Conservation (phyloP, 1,140 invertebrate genomes). For the Dreissena polymorpha region DNA sequence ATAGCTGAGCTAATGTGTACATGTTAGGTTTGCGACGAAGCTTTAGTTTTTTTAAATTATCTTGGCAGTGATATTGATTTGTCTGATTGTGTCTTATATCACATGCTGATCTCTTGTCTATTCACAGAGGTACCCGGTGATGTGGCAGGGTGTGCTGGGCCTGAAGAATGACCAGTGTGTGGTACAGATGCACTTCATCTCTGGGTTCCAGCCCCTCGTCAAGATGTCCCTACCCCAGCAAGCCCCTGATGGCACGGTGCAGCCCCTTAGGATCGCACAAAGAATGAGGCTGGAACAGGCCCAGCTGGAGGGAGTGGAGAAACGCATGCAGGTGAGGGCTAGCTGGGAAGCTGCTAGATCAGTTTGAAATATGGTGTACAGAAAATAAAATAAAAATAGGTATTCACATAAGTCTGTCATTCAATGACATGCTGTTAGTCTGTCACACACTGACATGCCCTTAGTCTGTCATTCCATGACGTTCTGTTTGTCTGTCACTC, state of each 20-base stretch:
- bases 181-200: conserved; percentile 99
- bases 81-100: background rate
- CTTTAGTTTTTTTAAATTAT: no score
- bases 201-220: conserved; percentile 86
- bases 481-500: no score
- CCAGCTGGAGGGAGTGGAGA: conserved; percentile 96
- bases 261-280: conserved; percentile 91
- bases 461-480: no score
- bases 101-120: background rate
- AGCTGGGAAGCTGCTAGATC: no score
- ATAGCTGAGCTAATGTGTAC: no score
- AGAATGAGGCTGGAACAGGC: conserved; percentile 96
- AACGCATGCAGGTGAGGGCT: conserved; percentile 94
- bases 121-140: conserved; percentile 83
- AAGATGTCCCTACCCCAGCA: conserved; percentile 74
- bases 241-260: conserved; percentile 63
- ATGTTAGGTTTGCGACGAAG: no score
- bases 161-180: conserved; percentile 97
- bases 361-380: no score
- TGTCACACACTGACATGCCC: no score
- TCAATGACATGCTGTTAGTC: no score
- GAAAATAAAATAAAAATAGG: no score
- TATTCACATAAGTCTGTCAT: no score
- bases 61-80: background rate
- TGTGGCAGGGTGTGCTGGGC: conserved; percentile 97